Evolutionary conservation across 2,888 invertebrate species (phyloP).

Genomic region (Julus scanicus): DNA sequence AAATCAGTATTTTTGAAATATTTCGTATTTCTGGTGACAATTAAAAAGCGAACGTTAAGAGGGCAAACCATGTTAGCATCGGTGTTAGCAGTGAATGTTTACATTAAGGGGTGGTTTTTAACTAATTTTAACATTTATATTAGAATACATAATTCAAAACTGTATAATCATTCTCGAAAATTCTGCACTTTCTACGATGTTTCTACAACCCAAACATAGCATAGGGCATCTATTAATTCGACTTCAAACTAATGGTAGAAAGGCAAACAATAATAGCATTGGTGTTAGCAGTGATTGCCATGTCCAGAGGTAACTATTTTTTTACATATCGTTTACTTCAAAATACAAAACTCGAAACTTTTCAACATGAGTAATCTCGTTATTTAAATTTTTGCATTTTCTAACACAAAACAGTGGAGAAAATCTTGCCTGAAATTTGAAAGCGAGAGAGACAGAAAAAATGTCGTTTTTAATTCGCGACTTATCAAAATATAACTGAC

Average conservation of each 20-base stretch:
- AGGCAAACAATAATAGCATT: neutral
- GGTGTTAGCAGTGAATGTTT: neutral
- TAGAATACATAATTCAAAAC: neutral
- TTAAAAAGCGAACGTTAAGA: neutral
- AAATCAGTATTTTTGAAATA: no score
- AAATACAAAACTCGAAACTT: neutral
- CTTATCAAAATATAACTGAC: neutral
- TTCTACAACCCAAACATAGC: no score
- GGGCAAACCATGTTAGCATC: neutral
- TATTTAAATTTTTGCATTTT: neutral
- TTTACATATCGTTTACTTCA: neutral
- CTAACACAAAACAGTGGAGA: neutral
- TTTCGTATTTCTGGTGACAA: no score
- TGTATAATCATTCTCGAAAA: no score
- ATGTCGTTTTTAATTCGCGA: neutral
- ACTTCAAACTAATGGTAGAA: neutral
- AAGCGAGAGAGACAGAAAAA: neutral
- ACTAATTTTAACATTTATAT: neutral
- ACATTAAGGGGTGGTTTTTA: neutral
- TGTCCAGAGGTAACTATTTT: neutral
- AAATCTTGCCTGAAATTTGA: neutral
- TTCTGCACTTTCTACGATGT: no score
- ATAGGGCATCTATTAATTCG: no score
- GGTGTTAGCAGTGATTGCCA: neutral
- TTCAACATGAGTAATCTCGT: neutral